Evolutionary conservation across 2,113 vertebrate genomes (phyloP).

Genomic region (Pterocles burchelli): DNA sequence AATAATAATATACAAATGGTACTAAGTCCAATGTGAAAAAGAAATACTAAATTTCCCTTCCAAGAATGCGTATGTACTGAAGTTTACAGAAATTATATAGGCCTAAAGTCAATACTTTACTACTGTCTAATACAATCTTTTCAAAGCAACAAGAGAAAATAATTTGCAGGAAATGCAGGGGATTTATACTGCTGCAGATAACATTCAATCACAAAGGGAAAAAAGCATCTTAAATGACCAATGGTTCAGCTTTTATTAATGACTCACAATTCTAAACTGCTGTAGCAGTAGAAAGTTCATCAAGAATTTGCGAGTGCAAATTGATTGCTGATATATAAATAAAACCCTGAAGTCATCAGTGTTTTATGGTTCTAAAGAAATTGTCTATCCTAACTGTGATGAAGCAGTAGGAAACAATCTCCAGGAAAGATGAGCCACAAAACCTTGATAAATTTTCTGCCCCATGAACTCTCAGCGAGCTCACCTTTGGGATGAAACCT

Average conservation of each 20-base stretch:
- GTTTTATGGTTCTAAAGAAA: not conserved
- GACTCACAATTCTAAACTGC: not conserved
- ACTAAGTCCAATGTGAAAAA: not conserved
- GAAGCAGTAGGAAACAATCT: not conserved
- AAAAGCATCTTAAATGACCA: not conserved
- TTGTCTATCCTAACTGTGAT: not conserved
- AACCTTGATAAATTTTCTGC: not conserved
- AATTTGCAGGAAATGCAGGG: not conserved
- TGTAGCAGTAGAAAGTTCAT: not conserved
- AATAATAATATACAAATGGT: not conserved
- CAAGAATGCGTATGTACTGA: rapidly evolving
- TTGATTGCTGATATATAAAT: not conserved
- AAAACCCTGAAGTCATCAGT: not conserved
- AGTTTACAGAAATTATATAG: not conserved
- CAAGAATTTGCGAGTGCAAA: not conserved
- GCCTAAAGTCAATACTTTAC: not conserved
- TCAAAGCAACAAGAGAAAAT: not conserved
- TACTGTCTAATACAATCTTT: not conserved
- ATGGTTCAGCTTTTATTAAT: not conserved
- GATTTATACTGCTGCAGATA: not conserved
- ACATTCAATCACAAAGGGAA: not conserved
- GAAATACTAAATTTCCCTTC: not conserved
- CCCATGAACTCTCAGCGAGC: not conserved
- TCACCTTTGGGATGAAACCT: constrained; percentile 3
- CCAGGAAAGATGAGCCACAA: not conserved